These are phyloP conservation scores for Drosophila affinis DNA, from an alignment of 2,888 invertebrate genomes.

Conservation along the genomic window DNA sequence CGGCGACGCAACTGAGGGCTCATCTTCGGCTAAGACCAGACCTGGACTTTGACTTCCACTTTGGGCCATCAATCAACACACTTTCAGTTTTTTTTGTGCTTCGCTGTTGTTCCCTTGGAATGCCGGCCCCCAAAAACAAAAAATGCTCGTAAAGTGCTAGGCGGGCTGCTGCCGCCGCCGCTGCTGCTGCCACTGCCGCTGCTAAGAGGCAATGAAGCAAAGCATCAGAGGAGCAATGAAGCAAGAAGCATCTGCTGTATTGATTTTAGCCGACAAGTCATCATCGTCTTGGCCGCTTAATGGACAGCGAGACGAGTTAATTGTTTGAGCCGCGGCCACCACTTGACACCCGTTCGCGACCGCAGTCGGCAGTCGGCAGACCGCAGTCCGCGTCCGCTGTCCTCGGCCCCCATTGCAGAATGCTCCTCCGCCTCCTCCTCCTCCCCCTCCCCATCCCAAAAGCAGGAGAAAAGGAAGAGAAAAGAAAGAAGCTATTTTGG, in stretches of 20 bases:
- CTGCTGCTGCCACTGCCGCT: not conserved
- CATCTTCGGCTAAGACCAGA: conserved; percentile 10
- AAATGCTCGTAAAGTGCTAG: conserved; percentile 60
- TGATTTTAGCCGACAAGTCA: conserved; percentile 59
- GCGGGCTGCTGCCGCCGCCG: conserved; percentile 10
- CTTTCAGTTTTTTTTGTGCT: conserved; percentile 63
- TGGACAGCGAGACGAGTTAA: conserved; percentile 74
- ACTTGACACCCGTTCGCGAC: conserved; percentile 54
- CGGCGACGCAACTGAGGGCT: conserved; percentile 51
- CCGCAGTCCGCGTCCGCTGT: not conserved
- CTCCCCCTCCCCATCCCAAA: not conserved
- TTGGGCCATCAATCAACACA: conserved; percentile 74
- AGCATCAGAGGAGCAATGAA: too few relatives aligned
- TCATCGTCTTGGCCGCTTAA: conserved; percentile 41
- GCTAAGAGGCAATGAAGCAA: not conserved
- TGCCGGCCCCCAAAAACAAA: not conserved
- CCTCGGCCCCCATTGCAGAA: conserved; percentile 1
- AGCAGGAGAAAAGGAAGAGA: not conserved
- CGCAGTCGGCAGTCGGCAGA: not conserved
- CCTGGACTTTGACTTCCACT: conserved; percentile 42
- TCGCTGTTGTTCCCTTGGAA: conserved; percentile 17
- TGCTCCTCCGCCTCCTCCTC: not conserved
- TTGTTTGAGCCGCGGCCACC: conserved; percentile 60
- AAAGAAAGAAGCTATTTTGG: conserved; percentile 58
- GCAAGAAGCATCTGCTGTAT: conserved; percentile 42